A percentile compares a stretch with the other conserved stretches of the same genome.
These are phyloP conservation scores for Drosophila peninsularis DNA, from an alignment of 2,888 invertebrate species.

Conservation along the genomic window DNA sequence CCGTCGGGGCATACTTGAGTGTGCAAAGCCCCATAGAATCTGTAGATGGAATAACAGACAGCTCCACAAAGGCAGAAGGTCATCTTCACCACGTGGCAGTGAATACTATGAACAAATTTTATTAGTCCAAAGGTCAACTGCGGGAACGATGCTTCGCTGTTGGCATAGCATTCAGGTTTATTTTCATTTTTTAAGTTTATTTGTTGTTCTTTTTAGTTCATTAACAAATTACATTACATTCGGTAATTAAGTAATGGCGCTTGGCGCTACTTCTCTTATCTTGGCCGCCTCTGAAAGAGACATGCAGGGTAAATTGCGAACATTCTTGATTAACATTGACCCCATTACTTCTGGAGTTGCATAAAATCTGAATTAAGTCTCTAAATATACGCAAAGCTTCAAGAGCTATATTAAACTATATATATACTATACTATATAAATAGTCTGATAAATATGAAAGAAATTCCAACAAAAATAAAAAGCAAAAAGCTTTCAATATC, in stretches of 20 bases:
- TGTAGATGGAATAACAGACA: neutral
- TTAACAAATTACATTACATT: slow-evolving; percentile 43
- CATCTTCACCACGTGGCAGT: slow-evolving; percentile 5
- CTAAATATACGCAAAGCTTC: too few relatives aligned
- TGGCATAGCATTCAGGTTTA: slow-evolving; percentile 10
- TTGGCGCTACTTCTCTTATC: neutral
- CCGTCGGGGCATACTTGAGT: neutral
- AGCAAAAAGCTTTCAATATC: slow-evolving; percentile 3
- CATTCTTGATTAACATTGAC: neutral
- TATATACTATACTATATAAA: too few relatives aligned
- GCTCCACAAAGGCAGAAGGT: slow-evolving; percentile 4
- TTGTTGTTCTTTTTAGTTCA: slow-evolving; percentile 16
- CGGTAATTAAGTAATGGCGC: slow-evolving; percentile 57
- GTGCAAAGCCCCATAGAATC: neutral
- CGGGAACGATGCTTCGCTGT: neutral
- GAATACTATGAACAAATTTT: neutral
- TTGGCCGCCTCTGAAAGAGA: neutral
- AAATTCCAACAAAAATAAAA: neutral
- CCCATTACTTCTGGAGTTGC: neutral
- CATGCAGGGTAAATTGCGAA: neutral
- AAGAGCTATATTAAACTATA: too few relatives aligned
- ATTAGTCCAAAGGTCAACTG: slow-evolving; percentile 9
- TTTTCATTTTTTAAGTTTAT: slow-evolving; percentile 10
- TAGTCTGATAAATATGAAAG: neutral
- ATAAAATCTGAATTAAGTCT: neutral